Base-by-base conservation (phyloP, 1,140 invertebrate genomes). In the Spodoptera frugiperda region DNA sequence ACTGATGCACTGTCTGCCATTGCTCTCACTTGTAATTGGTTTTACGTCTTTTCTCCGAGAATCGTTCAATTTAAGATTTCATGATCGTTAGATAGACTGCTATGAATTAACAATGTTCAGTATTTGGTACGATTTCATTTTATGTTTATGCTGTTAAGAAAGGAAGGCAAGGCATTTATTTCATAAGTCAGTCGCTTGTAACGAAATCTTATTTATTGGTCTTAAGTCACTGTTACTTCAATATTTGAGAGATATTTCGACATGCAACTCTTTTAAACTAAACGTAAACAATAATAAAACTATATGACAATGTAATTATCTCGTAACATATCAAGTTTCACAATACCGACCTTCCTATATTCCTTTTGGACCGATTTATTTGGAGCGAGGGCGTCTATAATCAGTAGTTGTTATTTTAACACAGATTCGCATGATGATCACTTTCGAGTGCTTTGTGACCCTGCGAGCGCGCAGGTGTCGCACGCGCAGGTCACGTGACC, bases 401-500 rank as follows among this genome's bases (percentile, higher is more conserved):
- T 61, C 55, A 73, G 54, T 48, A 14, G 55, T 49, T 73, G 71
- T 73, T 73, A 73, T 61, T 73, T 46, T 61, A 73, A 73, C 55
- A 73, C 71, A 61, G 71, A 72, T 72, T 72, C 70, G 54, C 71
- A 49, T 59, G 6, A 49, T 48, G 55, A 48, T 73, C 17, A 30
- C 19, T 73, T 73, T 73, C 39, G 71, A 48, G 54, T n/a, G 33
- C 21, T 49, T 44, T 33, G 68, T 33, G 53, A 59, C 71, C 71
- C 55, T 57, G 44, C 55, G 67, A 59, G 59, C n/a, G 76, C 61
- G 82, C 79, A 85, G 86, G 82, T 89, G 87, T 74, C 21, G 30
- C 83, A 76, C 81, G 80, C 81, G 83, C 33, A 46, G 8, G 78
- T 59, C 83, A 80, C 84, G 85, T 80, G 88, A 6, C 82, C 17